Evolutionary conservation across 2,888 invertebrate species (phyloP).

Genomic region (Pollenia amentaria): DNA sequence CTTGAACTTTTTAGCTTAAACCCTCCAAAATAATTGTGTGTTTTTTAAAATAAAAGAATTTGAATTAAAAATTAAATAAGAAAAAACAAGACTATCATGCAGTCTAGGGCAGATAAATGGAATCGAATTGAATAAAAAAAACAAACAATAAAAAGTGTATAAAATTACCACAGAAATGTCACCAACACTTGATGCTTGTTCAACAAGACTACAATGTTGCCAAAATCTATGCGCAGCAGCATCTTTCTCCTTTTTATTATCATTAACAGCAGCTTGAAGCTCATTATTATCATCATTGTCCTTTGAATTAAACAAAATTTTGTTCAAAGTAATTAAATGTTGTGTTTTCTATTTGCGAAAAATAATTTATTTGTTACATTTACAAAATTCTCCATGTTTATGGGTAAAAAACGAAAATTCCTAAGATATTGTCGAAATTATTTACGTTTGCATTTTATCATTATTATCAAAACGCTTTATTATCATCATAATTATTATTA

Average conservation of each 20-base stretch:
- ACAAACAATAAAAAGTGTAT: slow-evolving; percentile 46
- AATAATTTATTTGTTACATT: slow-evolving; percentile 48
- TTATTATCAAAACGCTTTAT: slow-evolving; percentile 77
- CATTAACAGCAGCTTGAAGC: slow-evolving; percentile 38
- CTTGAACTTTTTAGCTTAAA: slow-evolving; percentile 75
- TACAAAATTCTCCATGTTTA: slow-evolving; percentile 79
- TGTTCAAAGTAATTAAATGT: slow-evolving; percentile 56
- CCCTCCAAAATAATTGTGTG: slow-evolving; percentile 50
- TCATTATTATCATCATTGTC: slow-evolving; percentile 49
- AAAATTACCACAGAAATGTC: slow-evolving; percentile 69
- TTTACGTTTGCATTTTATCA: slow-evolving; percentile 84
- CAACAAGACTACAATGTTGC: slow-evolving; percentile 70
- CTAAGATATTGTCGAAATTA: slow-evolving; percentile 84
- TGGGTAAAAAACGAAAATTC: slow-evolving; percentile 84
- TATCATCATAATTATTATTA: slow-evolving; percentile 75
- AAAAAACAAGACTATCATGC: slow-evolving; percentile 13
- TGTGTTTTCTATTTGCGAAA: slow-evolving; percentile 45
- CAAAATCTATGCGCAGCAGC: slow-evolving; percentile 69
- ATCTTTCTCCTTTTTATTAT: slow-evolving; percentile 32
- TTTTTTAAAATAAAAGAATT: slow-evolving; percentile 36
- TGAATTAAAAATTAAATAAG: slow-evolving; percentile 42
- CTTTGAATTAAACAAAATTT: slow-evolving; percentile 26
- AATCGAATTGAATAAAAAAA: slow-evolving; percentile 14
- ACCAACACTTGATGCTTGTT: slow-evolving; percentile 74
- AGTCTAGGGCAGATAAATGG: slow-evolving; percentile 43